Conservation (phyloP, 2,113 vertebrate genomes). For the Natator depressus region DNA sequence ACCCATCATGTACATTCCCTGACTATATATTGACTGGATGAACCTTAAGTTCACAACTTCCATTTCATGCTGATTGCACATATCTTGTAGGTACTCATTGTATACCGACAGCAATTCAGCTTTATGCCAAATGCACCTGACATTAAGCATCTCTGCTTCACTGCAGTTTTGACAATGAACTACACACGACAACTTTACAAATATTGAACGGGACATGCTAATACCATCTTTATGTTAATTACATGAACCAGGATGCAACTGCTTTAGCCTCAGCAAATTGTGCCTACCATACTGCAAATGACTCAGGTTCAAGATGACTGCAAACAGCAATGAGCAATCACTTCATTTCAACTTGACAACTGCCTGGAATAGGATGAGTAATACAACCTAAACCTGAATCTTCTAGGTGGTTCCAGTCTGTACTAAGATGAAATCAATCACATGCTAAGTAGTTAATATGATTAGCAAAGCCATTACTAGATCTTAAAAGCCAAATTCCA, state of each 20-base stretch:
- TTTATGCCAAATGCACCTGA: neutral
- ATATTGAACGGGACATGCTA: neutral
- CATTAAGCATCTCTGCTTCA: neutral
- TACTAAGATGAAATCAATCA: neutral
- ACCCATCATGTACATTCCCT: rapidly evolving
- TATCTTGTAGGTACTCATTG: neutral
- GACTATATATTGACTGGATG: rapidly evolving
- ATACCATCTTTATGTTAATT: neutral
- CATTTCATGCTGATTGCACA: neutral
- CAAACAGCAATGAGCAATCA: neutral
- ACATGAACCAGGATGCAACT: neutral
- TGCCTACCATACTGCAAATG: neutral
- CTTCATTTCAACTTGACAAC: neutral
- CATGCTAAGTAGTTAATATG: rapidly evolving
- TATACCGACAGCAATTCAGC: neutral
- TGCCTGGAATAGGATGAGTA: rapidly evolving
- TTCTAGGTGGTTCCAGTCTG: neutral
- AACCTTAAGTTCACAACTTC: neutral
- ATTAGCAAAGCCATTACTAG: neutral
- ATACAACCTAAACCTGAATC: neutral
- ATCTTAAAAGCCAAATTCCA: neutral
- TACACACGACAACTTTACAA: neutral
- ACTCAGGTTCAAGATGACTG: neutral
- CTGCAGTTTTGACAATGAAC: neutral
- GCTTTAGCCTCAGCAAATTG: neutral